Evolutionary conservation across 2,113 vertebrate species (phyloP).

Genomic region (Mixornis gularis): DNA sequence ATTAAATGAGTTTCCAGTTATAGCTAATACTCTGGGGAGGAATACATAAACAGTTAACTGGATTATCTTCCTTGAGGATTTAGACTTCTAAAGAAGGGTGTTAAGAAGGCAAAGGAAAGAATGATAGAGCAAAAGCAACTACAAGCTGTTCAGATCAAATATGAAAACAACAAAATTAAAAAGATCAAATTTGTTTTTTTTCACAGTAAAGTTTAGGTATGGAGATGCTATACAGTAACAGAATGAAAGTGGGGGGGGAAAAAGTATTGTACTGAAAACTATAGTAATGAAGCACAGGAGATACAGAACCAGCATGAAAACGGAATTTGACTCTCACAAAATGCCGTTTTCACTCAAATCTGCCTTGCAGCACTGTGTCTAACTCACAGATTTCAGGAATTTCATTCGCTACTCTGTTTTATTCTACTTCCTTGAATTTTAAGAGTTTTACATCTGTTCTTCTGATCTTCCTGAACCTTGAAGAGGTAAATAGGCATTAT

Average conservation of each 20-base stretch:
- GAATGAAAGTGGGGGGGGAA: neutral
- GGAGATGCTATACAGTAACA: neutral
- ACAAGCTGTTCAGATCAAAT: neutral
- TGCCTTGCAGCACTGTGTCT: neutral
- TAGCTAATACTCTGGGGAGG: neutral
- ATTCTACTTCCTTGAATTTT: neutral
- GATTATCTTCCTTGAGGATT: neutral
- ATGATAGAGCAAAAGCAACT: neutral
- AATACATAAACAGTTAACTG: neutral
- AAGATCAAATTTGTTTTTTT: rapidly evolving
- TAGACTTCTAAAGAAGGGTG: neutral
- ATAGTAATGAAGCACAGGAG: neutral
- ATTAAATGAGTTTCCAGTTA: neutral
- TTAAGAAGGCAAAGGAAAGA: neutral
- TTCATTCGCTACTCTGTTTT: neutral
- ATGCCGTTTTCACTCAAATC: neutral
- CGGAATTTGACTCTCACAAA: neutral
- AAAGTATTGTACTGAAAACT: neutral
- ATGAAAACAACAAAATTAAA: neutral
- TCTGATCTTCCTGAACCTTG: neutral
- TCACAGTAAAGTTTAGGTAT: neutral
- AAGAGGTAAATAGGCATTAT: neutral
- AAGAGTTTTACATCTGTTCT: neutral
- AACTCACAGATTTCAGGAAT: neutral
- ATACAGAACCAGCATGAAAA: neutral